phyloP scores from a whole-genome alignment of 2,113 vertebrate genomes.

The Agapornis roseicollis region DNA sequence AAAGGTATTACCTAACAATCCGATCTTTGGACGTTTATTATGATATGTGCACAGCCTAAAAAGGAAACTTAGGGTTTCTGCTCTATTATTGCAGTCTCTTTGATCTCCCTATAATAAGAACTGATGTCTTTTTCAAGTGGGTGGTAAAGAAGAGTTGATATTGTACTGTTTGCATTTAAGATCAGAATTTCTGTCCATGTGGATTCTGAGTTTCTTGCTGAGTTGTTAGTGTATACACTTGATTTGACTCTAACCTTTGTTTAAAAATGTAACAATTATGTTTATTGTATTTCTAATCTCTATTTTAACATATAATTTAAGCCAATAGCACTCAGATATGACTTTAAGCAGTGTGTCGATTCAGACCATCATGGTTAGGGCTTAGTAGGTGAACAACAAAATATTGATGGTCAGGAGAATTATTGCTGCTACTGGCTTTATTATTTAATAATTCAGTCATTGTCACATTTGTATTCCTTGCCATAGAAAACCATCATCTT shows the following conservation, averaged over 20 bases:
- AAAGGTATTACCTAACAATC: neutral
- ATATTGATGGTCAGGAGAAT: accelerated
- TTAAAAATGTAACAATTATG: neutral
- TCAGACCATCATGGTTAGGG: neutral
- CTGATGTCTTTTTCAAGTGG: neutral
- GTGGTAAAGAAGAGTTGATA: neutral
- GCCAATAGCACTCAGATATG: neutral
- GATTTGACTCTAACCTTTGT: neutral
- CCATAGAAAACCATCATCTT: neutral
- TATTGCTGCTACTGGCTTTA: neutral
- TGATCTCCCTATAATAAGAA: neutral
- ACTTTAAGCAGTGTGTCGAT: neutral
- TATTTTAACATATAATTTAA: neutral
- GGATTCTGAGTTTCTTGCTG: neutral
- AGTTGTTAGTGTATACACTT: neutral
- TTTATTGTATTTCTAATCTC: neutral
- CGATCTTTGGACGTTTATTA: neutral
- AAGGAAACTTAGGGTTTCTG: neutral
- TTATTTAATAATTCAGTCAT: neutral
- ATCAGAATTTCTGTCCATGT: neutral
- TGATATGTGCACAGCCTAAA: neutral
- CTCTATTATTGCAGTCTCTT: neutral
- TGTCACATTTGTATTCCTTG: neutral
- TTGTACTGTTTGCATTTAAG: neutral
- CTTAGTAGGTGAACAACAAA: neutral